These are phyloP conservation scores for Sphyrna mokarran DNA, from an alignment of 2,113 vertebrate species.

Conservation along the genomic window DNA sequence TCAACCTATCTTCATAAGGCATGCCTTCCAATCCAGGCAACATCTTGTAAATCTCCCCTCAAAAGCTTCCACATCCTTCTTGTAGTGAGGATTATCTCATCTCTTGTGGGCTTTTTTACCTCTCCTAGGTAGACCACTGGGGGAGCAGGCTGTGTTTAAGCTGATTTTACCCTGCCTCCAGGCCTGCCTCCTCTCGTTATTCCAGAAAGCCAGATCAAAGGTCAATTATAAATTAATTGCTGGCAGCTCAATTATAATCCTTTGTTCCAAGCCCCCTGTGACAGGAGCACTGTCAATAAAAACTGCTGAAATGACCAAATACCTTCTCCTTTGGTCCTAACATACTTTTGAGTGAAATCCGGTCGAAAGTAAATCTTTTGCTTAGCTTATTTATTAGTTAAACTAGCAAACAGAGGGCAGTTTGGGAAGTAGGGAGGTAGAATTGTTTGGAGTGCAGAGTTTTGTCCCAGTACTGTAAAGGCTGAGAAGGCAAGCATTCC, in stretches of 20 bases:
- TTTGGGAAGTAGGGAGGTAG: neutral
- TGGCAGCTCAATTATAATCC: neutral
- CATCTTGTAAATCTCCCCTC: too few species aligned
- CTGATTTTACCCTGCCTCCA: neutral
- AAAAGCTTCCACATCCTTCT: too few species aligned
- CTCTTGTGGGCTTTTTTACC: neutral
- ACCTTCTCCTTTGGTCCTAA: neutral
- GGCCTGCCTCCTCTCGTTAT: neutral
- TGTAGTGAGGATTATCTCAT: too few species aligned
- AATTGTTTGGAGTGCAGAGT: neutral
- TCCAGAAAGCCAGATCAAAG: neutral
- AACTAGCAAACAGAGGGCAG: neutral
- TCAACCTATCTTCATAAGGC: too few species aligned
- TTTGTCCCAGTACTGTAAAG: neutral
- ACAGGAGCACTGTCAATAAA: neutral
- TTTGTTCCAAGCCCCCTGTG: neutral
- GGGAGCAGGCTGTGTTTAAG: neutral
- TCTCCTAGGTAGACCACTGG: too few species aligned
- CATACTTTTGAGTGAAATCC: neutral
- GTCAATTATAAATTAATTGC: neutral
- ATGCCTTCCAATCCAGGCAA: too few species aligned
- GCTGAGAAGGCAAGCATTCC: neutral
- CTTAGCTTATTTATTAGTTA: neutral
- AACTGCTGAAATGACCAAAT: neutral
- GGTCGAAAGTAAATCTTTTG: neutral